A percentile compares a stretch with the other conserved stretches of the same genome.
Conservation (phyloP, 2,888 invertebrate species). For the Coleophora deauratella region DNA sequence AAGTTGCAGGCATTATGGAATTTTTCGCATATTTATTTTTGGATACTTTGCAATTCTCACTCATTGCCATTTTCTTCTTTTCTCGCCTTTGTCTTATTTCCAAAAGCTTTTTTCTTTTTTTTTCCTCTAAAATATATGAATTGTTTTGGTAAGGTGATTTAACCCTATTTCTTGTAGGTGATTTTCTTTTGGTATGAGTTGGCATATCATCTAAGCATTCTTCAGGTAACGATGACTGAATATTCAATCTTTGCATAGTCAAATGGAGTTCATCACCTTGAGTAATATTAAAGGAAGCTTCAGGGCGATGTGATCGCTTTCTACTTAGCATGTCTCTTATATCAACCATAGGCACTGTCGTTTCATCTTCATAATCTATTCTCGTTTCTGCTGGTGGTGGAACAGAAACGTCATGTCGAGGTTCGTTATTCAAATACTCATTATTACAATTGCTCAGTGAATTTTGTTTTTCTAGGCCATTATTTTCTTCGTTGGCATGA, state of each 20-base stretch:
- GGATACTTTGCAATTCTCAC: slow-evolving; percentile 42
- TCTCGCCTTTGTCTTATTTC: slow-evolving; percentile 57
- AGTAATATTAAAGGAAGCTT: slow-evolving; percentile 20
- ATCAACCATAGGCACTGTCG: slow-evolving; percentile 2
- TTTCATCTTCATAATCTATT: too few species aligned
- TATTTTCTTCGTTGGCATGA: too few species aligned
- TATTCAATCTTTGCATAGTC: slow-evolving; percentile 38
- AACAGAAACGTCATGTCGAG: too few species aligned
- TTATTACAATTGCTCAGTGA: too few species aligned
- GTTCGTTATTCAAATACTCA: too few species aligned
- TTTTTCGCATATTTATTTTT: slow-evolving; percentile 44
- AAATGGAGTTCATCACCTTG: slow-evolving; percentile 35
- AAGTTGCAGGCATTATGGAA: slow-evolving; percentile 39
- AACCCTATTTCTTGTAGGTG: slow-evolving; percentile 39
- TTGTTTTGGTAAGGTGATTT: slow-evolving; percentile 64
- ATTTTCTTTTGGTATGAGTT: slow-evolving; percentile 32
- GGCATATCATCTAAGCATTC: slow-evolving; percentile 35
- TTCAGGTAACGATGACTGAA: slow-evolving; percentile 36
- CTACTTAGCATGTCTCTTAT: slow-evolving; percentile 16
- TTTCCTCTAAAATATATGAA: slow-evolving; percentile 48
- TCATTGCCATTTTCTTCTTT: slow-evolving; percentile 44
- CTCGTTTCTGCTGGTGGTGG: too few species aligned
- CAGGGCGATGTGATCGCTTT: slow-evolving; percentile 11
- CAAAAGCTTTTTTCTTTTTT: slow-evolving; percentile 48
- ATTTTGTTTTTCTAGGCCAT: too few species aligned